Evolutionary conservation across 23 tunicate genomes (phyloP).

Genomic region (Ascidia mentula): DNA sequence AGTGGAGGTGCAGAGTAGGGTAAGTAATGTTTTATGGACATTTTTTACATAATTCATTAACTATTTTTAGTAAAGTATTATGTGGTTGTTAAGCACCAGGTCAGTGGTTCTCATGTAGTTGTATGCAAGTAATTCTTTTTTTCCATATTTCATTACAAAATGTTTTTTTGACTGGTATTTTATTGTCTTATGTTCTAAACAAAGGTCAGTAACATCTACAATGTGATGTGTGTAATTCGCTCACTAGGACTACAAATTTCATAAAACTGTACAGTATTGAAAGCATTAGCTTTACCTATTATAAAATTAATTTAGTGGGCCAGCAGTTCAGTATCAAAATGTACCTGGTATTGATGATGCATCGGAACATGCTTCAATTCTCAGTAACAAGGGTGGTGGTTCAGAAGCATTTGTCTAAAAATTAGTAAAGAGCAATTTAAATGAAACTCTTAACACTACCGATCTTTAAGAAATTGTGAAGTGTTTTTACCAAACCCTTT

Average conservation of each 20-base stretch:
- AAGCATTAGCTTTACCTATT: no score
- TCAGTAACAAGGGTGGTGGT: constrained; percentile 37
- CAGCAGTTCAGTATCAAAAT: constrained; percentile 59
- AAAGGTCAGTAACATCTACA: no score
- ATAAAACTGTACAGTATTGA: no score
- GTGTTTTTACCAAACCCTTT: not conserved
- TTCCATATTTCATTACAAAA: not conserved
- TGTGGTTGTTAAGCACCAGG: no score
- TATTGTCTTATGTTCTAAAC: no score
- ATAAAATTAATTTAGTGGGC: constrained; percentile 26
- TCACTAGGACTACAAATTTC: no score
- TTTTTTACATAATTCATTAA: no score
- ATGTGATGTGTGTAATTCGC: no score
- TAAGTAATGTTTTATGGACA: constrained; percentile 21
- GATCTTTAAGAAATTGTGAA: not conserved
- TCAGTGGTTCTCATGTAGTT: not conserved
- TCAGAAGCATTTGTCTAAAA: constrained; percentile 72
- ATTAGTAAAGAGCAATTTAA: not conserved
- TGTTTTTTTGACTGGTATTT: not conserved
- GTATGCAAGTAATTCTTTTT: not conserved
- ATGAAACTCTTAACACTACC: not conserved
- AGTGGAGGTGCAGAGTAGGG: constrained; percentile 37
- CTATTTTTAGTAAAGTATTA: no score
- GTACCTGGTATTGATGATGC: constrained; percentile 59
- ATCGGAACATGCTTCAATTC: constrained; percentile 34